Base-by-base conservation (phyloP, 1,140 invertebrate genomes). In the Plutomurus gul region DNA sequence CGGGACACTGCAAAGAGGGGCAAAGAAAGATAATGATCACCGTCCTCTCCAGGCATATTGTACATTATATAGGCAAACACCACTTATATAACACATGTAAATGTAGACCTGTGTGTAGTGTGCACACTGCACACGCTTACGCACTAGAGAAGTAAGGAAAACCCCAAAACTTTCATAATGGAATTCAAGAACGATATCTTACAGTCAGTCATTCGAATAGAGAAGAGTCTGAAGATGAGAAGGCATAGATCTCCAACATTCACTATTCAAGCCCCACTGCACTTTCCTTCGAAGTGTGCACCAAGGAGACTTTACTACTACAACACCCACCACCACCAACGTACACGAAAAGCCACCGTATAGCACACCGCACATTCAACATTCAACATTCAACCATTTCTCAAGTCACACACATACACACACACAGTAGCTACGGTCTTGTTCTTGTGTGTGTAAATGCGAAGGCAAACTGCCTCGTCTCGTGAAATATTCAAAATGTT, bases 401-500 rank as follows among this genome's bases (percentile, higher is more conserved):
- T 65, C 56, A 65, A 16, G n/a, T n/a, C n/a, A n/a, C n/a, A n/a
- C n/a, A n/a, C n/a, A n/a, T n/a, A n/a, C n/a, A n/a, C n/a, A n/a
- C n/a, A n/a, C n/a, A 33, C 51, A 56, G 51, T 56, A n/a, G 30
- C 56, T 18, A 65, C 39, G n/a, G 56, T 65, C 56, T 65, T 65
- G 56, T 65, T 65, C 56, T 65, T 65, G 27, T 65, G 56, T n/a
- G n/a, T 65, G 56, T 65, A 33, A 65, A 65, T 65, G 56, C 30
- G 43, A 46, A 65, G 13, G 56, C 30, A 65, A 65, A 36, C 56
- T 36, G 27, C 56, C 56, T 25, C 30, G 30, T 36, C 30, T 65
- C 56, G 56, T 79, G 65, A 79, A 79, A 79, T 79, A 79, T 79
- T 79, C 78, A 79, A 79, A 79, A 79, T 65, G 22, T 43, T 74